Evolutionary conservation across 1,140 invertebrate genomes (phyloP).

Genomic region (Bombus superbus): DNA sequence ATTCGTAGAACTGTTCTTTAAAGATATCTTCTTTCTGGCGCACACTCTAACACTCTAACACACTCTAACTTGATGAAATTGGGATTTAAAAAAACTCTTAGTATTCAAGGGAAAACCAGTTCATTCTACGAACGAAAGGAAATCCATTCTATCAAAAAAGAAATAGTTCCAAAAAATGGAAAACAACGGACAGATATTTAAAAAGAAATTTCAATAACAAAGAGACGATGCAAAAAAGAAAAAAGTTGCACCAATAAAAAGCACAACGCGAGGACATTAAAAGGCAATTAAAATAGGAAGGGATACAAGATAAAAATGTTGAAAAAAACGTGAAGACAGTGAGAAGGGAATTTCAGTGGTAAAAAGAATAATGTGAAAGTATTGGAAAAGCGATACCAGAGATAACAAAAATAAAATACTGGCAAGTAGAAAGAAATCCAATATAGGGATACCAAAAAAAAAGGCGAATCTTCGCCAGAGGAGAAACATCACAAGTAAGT

Average conservation of each 20-base stretch:
- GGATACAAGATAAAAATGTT: not conserved
- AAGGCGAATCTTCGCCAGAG: not conserved
- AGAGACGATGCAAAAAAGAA: not conserved
- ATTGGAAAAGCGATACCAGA: not conserved
- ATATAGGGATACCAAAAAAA: not conserved
- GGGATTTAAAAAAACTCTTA: not conserved
- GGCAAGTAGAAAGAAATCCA: not conserved
- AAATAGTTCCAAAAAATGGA: not conserved
- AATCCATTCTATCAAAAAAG: not conserved
- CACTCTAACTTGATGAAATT: not conserved
- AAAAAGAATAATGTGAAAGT: not conserved
- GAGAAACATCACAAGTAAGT: too few relatives aligned
- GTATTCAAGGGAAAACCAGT: not conserved
- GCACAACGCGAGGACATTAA: not conserved
- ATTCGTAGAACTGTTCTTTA: not conserved
- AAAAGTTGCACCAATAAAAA: not conserved
- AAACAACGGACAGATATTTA: not conserved
- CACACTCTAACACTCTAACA: not conserved
- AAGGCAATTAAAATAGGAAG: not conserved
- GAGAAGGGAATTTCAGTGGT: too few relatives aligned
- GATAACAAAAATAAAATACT: not conserved
- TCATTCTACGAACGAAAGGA: not conserved
- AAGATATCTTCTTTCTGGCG: not conserved
- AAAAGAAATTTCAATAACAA: not conserved
- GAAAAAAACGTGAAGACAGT: not conserved